Percentiles rank a stretch among this genome's conserved stretches.
Evolutionary conservation across 1,140 invertebrate genomes (phyloP).

Genomic region (Copidosoma floridanum): DNA sequence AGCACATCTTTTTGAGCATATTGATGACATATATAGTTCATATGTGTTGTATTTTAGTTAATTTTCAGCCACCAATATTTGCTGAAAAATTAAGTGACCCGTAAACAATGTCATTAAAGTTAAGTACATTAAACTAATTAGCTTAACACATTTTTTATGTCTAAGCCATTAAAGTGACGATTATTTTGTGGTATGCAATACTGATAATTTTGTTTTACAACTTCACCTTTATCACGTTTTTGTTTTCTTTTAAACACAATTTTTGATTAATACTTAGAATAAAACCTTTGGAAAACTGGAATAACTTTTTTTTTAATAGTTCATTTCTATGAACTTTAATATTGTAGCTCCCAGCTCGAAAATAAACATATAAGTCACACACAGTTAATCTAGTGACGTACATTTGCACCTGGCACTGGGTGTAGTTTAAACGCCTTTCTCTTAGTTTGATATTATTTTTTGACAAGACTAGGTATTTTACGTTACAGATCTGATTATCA

Average conservation of each 20-base stretch:
- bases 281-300: constrained; percentile 31
- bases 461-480: constrained; percentile 31
- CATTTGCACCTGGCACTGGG: constrained; percentile 36
- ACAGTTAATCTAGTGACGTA: constrained; percentile 30
- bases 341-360: constrained; percentile 28
- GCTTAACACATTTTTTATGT: constrained; percentile 48
- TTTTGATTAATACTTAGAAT: constrained; percentile 32
- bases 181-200: constrained; percentile 45
- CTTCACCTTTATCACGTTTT: not conserved
- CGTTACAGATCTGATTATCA: constrained; percentile 27
- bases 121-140: constrained; percentile 31
- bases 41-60: too few relatives aligned
- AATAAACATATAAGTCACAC: constrained; percentile 37
- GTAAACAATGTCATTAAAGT: too few relatives aligned
- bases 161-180: constrained; percentile 46
- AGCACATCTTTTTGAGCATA: too few relatives aligned
- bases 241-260: constrained; percentile 8
- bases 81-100: too few relatives aligned
- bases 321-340: constrained; percentile 31
- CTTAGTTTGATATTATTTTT: constrained; percentile 28
- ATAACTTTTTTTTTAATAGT: constrained; percentile 29
- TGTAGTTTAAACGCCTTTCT: constrained; percentile 30
- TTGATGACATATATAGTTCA: too few relatives aligned
- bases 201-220: constrained; percentile 39
- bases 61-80: too few relatives aligned